Conservation (phyloP, 2,888 invertebrate species). For the Antheraea yamamai region DNA sequence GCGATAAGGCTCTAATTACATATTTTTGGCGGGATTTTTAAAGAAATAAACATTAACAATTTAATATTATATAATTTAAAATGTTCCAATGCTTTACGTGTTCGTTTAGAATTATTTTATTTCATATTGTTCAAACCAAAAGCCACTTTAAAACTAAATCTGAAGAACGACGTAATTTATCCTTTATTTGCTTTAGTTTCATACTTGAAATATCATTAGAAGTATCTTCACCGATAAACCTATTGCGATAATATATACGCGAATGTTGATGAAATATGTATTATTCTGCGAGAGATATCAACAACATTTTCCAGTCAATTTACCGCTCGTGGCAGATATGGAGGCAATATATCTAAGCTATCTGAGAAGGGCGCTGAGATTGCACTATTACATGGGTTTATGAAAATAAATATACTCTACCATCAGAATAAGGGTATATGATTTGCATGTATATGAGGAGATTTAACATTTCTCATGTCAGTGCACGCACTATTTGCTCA, state of each 20-base stretch:
- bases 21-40: too few species aligned
- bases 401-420: slow-evolving; percentile 45
- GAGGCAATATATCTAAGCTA: slow-evolving; percentile 66
- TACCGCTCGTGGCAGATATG: slow-evolving; percentile 60
- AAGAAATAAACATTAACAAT: too few species aligned
- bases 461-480: slow-evolving; percentile 39
- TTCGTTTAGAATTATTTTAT: too few species aligned
- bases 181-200: not conserved
- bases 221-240: not conserved
- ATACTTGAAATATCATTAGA: not conserved
- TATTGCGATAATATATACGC: slow-evolving; percentile 29
- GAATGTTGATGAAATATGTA: slow-evolving; percentile 62
- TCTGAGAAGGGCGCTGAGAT: slow-evolving; percentile 63
- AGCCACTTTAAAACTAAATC: not conserved
- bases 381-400: slow-evolving; percentile 60
- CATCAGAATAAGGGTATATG: slow-evolving; percentile 30
- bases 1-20: slow-evolving; percentile 39
- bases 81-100: too few species aligned
- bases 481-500: slow-evolving; percentile 15
- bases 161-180: not conserved
- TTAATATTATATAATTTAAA: too few species aligned
- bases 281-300: slow-evolving; percentile 58
- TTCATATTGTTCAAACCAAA: too few species aligned
- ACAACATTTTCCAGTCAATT: slow-evolving; percentile 65
- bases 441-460: slow-evolving; percentile 40